phyloP scores from a whole-genome alignment of 2,888 invertebrate species.

The Eledona agricola region DNA sequence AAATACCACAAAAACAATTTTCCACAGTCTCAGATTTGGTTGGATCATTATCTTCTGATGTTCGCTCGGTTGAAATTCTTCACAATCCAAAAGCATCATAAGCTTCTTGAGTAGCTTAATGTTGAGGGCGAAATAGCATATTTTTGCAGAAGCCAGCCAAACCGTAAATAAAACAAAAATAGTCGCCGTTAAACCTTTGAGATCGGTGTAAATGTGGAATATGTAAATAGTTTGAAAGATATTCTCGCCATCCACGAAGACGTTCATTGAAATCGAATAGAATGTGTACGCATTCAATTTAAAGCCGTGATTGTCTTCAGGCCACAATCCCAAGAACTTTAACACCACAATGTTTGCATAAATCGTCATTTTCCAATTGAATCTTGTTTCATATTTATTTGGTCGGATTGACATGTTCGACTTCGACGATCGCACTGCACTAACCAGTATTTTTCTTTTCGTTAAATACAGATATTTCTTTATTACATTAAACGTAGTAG shows the following conservation, averaged over 20 bases:
- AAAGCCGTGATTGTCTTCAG: neutral
- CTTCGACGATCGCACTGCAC: too few relatives aligned
- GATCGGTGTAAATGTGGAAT: conserved; percentile 3
- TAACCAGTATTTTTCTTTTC: too few relatives aligned
- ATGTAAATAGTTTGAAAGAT: conserved; percentile 8
- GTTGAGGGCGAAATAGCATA: neutral
- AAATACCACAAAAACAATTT: neutral
- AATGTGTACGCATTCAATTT: too few relatives aligned
- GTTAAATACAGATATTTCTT: too few relatives aligned
- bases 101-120: conserved; percentile 1
- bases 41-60: neutral
- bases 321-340: neutral
- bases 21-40: neutral
- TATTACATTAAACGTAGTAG: too few relatives aligned
- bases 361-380: neutral
- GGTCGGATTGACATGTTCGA: too few relatives aligned
- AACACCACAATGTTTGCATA: neutral
- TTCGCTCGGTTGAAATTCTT: conserved; percentile 3
- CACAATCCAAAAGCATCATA: neutral
- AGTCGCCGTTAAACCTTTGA: neutral
- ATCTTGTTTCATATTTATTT: too few relatives aligned
- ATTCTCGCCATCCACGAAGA: conserved; percentile 9
- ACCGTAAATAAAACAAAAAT: neutral
- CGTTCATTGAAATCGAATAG: too few relatives aligned
- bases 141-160: neutral